Evolutionary conservation across 2,113 vertebrate genomes (phyloP).

Genomic region (Podarcis muralis): DNA sequence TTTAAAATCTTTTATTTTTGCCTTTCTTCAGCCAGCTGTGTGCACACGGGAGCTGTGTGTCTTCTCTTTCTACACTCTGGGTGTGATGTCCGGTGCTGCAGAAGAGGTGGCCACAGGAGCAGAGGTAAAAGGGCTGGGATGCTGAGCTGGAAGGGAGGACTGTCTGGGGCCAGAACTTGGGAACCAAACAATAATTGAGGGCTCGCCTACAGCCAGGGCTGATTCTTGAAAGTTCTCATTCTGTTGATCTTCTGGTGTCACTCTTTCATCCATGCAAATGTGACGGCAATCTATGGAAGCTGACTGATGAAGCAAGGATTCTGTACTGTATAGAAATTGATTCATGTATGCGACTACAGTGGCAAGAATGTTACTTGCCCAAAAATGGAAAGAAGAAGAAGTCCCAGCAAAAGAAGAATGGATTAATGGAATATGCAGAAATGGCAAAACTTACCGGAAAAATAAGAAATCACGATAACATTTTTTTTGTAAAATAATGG

Average conservation of each 20-base stretch:
- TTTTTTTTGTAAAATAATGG: too few relatives aligned
- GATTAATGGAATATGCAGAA: too few relatives aligned
- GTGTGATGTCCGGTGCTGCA: slow-evolving; percentile 97
- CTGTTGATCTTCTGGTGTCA: neutral
- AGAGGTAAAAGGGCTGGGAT: slow-evolving; percentile 78
- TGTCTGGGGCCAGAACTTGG: neutral
- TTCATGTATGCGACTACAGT: too few relatives aligned
- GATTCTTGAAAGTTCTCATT: neutral
- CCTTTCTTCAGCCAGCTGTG: slow-evolving; percentile 87
- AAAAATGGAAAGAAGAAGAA: too few relatives aligned
- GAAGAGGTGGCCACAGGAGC: slow-evolving; percentile 98
- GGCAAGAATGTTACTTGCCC: too few relatives aligned
- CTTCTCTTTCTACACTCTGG: slow-evolving; percentile 98
- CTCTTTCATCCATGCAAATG: neutral
- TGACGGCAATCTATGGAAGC: neutral
- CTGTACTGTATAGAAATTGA: too few relatives aligned
- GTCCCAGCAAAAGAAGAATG: too few relatives aligned
- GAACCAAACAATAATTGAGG: neutral
- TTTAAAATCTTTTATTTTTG: neutral
- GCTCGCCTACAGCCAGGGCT: neutral
- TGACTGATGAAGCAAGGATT: too few relatives aligned
- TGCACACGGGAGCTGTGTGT: slow-evolving; percentile 97
- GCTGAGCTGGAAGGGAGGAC: neutral
- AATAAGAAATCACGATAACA: too few relatives aligned
- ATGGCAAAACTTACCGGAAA: too few relatives aligned